Percentiles rank a stretch among this genome's conserved stretches.
Conservation (phyloP, 2,888 invertebrate species). For the Trissolcus brochymenae region DNA sequence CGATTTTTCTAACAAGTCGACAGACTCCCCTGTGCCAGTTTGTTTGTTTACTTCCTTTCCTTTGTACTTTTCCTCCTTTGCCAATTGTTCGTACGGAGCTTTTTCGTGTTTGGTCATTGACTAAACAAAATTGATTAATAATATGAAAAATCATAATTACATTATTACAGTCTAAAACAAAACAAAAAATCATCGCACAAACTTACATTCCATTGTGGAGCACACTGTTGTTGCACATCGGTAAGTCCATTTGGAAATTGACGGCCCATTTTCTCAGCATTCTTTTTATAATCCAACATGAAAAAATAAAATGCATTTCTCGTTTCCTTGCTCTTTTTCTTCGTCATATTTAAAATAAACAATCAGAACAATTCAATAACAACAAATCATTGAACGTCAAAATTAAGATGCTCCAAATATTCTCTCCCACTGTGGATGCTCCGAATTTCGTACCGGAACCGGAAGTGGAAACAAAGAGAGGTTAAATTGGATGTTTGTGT, state of each 20-base stretch:
- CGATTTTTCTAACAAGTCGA: constrained; percentile 59
- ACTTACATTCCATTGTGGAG: constrained; percentile 10
- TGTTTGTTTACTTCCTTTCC: constrained; percentile 59
- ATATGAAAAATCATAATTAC: too few species aligned
- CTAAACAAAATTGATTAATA: neutral
- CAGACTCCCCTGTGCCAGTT: constrained; percentile 67
- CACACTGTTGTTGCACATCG: constrained; percentile 63
- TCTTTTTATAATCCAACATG: constrained; percentile 68
- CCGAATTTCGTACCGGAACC: too few species aligned
- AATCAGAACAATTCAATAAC: too few species aligned
- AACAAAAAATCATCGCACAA: neutral
- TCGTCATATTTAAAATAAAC: too few species aligned
- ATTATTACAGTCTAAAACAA: too few species aligned
- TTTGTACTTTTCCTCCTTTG: constrained; percentile 62
- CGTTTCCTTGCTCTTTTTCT: constrained; percentile 6
- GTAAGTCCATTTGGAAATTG: constrained; percentile 61
- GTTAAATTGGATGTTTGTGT: too few species aligned
- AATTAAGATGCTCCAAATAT: too few species aligned
- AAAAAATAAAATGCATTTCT: constrained; percentile 72
- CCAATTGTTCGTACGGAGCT: constrained; percentile 65
- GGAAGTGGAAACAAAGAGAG: too few species aligned
- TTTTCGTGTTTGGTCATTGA: constrained; percentile 58
- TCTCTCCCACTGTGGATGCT: too few species aligned
- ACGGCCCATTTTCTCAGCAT: constrained; percentile 63
- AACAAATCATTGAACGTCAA: too few species aligned